These are phyloP conservation scores for Ibidorhyncha struthersii DNA, from an alignment of 2,113 vertebrate genomes.

Conservation along the genomic window DNA sequence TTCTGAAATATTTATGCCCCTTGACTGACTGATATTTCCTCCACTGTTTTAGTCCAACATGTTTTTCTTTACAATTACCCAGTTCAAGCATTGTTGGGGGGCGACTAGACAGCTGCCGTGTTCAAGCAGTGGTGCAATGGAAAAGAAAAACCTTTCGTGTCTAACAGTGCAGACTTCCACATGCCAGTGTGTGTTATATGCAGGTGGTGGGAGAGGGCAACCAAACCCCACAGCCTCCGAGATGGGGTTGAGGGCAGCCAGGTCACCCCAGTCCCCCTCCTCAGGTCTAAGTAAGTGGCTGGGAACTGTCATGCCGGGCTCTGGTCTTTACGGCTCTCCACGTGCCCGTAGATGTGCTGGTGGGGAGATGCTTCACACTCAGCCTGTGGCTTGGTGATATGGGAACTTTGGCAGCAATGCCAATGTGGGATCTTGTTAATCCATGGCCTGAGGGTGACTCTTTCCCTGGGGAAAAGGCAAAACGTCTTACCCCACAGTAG, in stretches of 20 bases:
- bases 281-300: neutral
- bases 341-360: neutral
- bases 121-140: neutral
- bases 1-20: neutral
- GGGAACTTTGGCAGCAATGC: neutral
- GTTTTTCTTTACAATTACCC: neutral
- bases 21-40: neutral
- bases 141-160: neutral
- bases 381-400: neutral
- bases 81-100: neutral
- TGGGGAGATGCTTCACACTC: neutral
- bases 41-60: neutral
- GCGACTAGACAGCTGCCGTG: neutral
- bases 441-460: neutral
- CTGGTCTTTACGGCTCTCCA: neutral
- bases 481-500: neutral
- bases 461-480: neutral
- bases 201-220: neutral
- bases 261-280: neutral
- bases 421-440: neutral
- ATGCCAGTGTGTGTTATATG: neutral
- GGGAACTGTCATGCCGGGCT: neutral
- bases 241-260: neutral
- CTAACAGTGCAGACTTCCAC: neutral
- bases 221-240: neutral